These are phyloP conservation scores for Rhombomys opimus DNA, from an alignment of 2,113 vertebrate species.

Conservation along the genomic window DNA sequence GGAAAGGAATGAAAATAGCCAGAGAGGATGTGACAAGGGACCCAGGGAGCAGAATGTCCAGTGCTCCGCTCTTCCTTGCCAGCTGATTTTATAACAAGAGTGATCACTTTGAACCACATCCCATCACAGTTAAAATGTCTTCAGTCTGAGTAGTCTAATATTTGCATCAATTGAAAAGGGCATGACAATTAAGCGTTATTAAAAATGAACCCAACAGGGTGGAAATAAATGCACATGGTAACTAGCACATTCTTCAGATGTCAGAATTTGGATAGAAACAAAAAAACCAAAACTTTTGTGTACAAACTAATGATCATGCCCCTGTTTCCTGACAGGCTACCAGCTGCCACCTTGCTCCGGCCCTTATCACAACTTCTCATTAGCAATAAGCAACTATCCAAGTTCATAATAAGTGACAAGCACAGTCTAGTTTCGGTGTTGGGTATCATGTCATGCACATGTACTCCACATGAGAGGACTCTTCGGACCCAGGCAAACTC, in stretches of 20 bases:
- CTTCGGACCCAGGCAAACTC: not conserved
- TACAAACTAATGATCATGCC: not conserved
- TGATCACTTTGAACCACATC: constrained; percentile 43
- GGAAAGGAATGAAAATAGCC: not conserved
- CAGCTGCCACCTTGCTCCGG: not conserved
- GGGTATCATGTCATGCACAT: not conserved
- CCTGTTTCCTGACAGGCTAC: not conserved
- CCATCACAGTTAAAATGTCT: not conserved
- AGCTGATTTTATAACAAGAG: constrained; percentile 26
- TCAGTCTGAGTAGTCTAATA: not conserved
- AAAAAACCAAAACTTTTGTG: not conserved
- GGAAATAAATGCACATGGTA: constrained; percentile 1
- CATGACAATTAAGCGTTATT: not conserved
- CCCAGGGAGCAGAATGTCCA: no score
- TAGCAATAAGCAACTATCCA: not conserved
- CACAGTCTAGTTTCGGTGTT: not conserved
- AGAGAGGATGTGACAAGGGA: not conserved
- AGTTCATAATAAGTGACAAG: not conserved
- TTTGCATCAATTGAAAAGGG: constrained; percentile 6
- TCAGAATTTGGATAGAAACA: not conserved
- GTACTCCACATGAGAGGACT: not conserved
- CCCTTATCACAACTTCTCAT: not conserved
- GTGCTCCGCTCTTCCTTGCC: no score
- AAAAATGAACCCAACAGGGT: constrained; percentile 41
- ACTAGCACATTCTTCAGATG: not conserved